Conservation (phyloP, 30 jellyfish, hydroid and myxozoan genomes). For the Haliclystus octoradiatus region DNA sequence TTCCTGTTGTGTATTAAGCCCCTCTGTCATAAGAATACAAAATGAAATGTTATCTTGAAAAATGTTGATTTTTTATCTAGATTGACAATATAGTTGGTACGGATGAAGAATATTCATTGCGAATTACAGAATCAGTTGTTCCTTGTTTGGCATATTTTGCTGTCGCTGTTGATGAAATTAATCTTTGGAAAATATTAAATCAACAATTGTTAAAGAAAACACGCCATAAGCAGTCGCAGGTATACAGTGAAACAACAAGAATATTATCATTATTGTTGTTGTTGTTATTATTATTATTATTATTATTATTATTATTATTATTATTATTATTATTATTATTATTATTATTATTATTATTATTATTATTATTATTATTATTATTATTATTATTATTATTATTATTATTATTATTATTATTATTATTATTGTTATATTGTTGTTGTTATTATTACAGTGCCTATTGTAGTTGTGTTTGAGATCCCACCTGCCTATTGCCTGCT, state of each 20-base stretch:
- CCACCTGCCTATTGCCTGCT: no score
- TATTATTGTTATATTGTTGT: no score
- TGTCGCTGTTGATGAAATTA: conserved; percentile 55
- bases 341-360: no score
- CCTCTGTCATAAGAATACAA: no score
- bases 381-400: no score
- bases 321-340: no score
- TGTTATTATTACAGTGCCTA: no score
- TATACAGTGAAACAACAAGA: background rate
- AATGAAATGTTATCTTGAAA: no score
- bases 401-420: no score
- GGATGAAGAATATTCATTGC: background rate
- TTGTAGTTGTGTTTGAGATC: no score
- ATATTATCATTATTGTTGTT: background rate
- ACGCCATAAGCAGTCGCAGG: conserved; percentile 37
- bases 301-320: background rate
- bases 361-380: no score
- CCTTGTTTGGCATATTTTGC: conserved; percentile 76
- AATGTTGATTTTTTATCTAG: background rate
- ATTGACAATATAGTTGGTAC: background rate
- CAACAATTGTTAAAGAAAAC: conserved; percentile 55
- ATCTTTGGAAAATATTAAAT: conserved; percentile 77
- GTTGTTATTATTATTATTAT: background rate
- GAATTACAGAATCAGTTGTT: background rate
- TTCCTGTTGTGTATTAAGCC: no score